phyloP scores from a whole-genome alignment of 2,888 invertebrate species.

The Boloria euphrosyne region DNA sequence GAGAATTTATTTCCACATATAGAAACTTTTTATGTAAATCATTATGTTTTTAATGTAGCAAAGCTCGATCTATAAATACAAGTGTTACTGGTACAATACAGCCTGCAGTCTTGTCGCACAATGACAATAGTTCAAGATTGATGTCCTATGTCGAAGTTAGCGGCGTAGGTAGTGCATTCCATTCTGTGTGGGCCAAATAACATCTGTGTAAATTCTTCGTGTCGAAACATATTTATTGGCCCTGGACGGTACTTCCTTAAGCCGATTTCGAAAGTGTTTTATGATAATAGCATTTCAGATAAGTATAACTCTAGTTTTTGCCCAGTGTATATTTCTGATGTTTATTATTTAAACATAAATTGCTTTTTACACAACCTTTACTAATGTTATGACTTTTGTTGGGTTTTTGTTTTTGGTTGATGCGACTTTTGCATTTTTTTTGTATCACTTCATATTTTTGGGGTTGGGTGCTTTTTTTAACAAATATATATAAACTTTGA shows the following conservation, averaged over 20 bases:
- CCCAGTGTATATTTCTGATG: conserved; percentile 5
- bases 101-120: conserved; percentile 40
- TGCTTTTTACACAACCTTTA: conserved; percentile 4
- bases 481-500: too few species aligned
- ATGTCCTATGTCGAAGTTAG: conserved; percentile 48
- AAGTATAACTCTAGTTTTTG: conserved; percentile 21
- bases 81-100: conserved; percentile 30
- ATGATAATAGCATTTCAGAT: conserved; percentile 31
- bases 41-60: conserved; percentile 8
- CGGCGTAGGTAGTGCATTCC: conserved; percentile 71
- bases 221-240: conserved; percentile 51
- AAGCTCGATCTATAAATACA: conserved; percentile 28
- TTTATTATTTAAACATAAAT: conserved; percentile 10
- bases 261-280: conserved; percentile 37
- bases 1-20: conserved; percentile 2
- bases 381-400: too few species aligned
- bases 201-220: conserved; percentile 60
- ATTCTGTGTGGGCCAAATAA: conserved; percentile 61
- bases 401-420: too few species aligned
- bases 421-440: too few species aligned
- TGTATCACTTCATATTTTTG: too few species aligned
- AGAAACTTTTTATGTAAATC: conserved; percentile 9
- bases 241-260: conserved; percentile 47
- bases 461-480: too few species aligned
- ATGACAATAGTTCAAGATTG: conserved; percentile 52